Evolutionary conservation across 2,888 invertebrate species (phyloP).

Genomic region (Strigamia transsilvanica): DNA sequence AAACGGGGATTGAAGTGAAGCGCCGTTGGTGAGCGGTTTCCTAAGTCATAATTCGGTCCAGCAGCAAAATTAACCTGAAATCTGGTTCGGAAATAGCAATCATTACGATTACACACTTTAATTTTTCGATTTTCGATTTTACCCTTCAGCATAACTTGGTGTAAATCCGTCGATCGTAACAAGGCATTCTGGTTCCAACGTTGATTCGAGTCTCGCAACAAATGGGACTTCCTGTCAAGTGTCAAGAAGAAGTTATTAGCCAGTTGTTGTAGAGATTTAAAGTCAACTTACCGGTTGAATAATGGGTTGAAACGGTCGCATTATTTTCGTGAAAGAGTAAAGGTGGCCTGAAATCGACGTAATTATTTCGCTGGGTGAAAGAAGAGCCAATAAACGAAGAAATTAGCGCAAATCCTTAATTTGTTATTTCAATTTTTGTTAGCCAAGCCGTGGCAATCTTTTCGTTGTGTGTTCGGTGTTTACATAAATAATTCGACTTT

Average conservation of each 20-base stretch:
- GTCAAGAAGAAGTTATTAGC: too few relatives aligned
- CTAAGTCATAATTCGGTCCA: not conserved
- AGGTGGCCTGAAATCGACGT: too few relatives aligned
- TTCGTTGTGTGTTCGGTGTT: too few relatives aligned
- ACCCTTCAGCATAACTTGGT: conserved; percentile 47
- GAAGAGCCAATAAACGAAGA: too few relatives aligned
- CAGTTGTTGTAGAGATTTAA: too few relatives aligned
- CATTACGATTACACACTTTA: too few relatives aligned
- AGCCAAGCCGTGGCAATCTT: too few relatives aligned
- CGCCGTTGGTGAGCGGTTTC: conserved; percentile 70
- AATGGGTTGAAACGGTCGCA: conserved; percentile 18
- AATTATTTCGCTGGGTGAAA: too few relatives aligned
- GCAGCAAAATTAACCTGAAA: conserved; percentile 32
- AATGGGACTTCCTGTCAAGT: conserved; percentile 52
- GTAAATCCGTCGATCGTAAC: conserved; percentile 52
- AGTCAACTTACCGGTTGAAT: conserved; percentile 31
- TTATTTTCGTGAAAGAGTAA: too few relatives aligned
- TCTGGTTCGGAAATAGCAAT: not conserved
- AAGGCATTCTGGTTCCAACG: conserved; percentile 46
- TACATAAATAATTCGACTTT: too few relatives aligned
- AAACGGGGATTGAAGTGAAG: conserved; percentile 84
- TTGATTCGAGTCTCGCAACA: conserved; percentile 31
- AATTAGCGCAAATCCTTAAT: too few relatives aligned
- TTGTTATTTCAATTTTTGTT: too few relatives aligned
- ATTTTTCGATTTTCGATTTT: not conserved